phyloP scores from a whole-genome alignment of 2,888 invertebrate species.

The Protonemura montana region DNA sequence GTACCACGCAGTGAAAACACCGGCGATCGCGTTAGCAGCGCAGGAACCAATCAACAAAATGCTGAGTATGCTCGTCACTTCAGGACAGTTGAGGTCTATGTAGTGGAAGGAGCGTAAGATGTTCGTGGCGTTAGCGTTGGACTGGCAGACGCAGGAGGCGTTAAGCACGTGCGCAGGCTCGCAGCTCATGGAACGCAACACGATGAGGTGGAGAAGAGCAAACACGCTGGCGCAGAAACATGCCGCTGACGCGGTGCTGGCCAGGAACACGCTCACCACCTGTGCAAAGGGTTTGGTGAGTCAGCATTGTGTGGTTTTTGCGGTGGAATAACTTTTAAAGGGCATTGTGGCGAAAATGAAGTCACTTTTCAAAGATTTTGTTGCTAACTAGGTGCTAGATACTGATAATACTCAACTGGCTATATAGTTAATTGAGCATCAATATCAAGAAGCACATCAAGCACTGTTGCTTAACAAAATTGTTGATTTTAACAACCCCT shows the following conservation, averaged over 20 bases:
- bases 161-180: constrained; percentile 57
- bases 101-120: constrained; percentile 56
- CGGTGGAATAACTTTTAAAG: too few species aligned
- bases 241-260: constrained; percentile 57
- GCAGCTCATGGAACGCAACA: constrained; percentile 58
- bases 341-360: too few species aligned
- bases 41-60: constrained; percentile 58
- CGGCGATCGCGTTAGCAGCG: constrained; percentile 57
- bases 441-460: too few species aligned
- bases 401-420: too few species aligned
- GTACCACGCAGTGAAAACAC: constrained; percentile 58
- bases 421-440: too few species aligned
- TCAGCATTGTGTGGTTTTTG: too few species aligned
- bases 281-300: constrained; percentile 55
- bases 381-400: too few species aligned
- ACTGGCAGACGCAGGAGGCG: constrained; percentile 58
- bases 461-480: too few species aligned
- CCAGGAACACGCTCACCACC: constrained; percentile 59
- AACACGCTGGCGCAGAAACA: constrained; percentile 58
- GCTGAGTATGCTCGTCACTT: constrained; percentile 57
- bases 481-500: too few species aligned
- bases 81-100: constrained; percentile 60
- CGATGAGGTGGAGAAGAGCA: constrained; percentile 58
- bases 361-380: too few species aligned
- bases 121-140: constrained; percentile 45